Evolutionary conservation across 2,113 vertebrate genomes (phyloP), one percentile per base, ranked within the genome.

Genomic region (Coptodon rendalli): DNA sequence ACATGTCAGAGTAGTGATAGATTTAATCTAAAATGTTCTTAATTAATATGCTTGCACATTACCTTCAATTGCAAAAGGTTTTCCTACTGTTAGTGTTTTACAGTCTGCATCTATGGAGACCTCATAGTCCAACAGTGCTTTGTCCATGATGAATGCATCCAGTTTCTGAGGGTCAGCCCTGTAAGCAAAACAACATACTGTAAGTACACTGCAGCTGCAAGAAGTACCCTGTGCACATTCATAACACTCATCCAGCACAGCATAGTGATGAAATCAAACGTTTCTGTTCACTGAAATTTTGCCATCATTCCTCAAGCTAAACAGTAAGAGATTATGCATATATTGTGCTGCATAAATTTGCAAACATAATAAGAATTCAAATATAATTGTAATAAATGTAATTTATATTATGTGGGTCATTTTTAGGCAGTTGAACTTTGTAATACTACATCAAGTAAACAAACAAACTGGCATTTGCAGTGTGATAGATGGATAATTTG

Each of bases 111-210:
- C 98, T 93, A 99, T 98, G 57, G 98, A 99, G 48, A 99, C 98
- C 95, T 99, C 98, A 76, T 99, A 99, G 96, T 99, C 98, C 95
- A 99, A 92, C 89, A 99, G 97, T n/a, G 98, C 98, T 97, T 99
- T 99, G 95, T 99, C 98, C 98, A 99, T 99, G 93, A 99, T 99
- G 94, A 99, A 99, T 54, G 98, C 98, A 83, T 99, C 99, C 2
- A 99, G 96, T 94, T 97, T 98, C 95, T 99, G 98, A 89, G 98
- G 98, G 95, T 99, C 98, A 24, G 97, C 97, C 94, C 98, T 99
- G 93, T 14, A 94, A 94, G 71, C 9, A 86, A 78, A 14, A 48
- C 27, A 13, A 84, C 12, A 27, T 7, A 68, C 14, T 82, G 6
- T 31, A 45, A 85, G 50, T 45, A 52, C 19, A 36, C 68, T 43